Conservation (phyloP, 2,113 vertebrate genomes). For the Tragelaphus imberbis region DNA sequence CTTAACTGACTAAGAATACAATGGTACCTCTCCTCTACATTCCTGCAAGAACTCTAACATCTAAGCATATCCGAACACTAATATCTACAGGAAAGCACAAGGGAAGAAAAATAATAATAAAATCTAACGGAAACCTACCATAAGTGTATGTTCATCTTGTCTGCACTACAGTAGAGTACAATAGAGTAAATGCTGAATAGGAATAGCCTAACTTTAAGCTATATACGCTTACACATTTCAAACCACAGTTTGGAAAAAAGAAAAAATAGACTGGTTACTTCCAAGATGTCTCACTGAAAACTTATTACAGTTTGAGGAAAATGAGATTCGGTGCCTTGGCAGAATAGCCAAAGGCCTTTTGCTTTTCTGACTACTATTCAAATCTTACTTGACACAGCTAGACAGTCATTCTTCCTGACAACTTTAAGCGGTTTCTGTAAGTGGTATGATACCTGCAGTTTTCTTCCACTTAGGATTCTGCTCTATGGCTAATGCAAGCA, state of each 20-base stretch:
- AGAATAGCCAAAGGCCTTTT: constrained; percentile 17
- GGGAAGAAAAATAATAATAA: background rate
- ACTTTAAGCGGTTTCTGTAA: background rate
- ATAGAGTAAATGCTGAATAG: background rate
- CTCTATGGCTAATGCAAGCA: background rate
- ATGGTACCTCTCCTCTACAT: background rate
- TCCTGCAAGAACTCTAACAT: background rate
- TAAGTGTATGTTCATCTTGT: background rate
- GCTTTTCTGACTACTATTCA: constrained; percentile 32
- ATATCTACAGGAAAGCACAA: background rate
- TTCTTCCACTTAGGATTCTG: constrained; percentile 21
- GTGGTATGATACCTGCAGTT: background rate
- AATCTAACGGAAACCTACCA: background rate
- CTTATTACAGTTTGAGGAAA: constrained; percentile 29
- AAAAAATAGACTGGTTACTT: constrained; percentile 49
- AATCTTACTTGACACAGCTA: background rate
- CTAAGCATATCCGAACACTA: background rate
- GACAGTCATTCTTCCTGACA: constrained; percentile 28
- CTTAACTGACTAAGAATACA: background rate
- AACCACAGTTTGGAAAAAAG: background rate
- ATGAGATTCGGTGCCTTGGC: constrained; percentile 14
- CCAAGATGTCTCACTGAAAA: constrained; percentile 22
- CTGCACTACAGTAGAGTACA: background rate
- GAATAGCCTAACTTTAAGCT: background rate
- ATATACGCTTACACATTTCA: constrained; percentile 26